These are phyloP conservation scores for Mylabris sibirica DNA, from an alignment of 2,888 invertebrate genomes.

Conservation along the genomic window DNA sequence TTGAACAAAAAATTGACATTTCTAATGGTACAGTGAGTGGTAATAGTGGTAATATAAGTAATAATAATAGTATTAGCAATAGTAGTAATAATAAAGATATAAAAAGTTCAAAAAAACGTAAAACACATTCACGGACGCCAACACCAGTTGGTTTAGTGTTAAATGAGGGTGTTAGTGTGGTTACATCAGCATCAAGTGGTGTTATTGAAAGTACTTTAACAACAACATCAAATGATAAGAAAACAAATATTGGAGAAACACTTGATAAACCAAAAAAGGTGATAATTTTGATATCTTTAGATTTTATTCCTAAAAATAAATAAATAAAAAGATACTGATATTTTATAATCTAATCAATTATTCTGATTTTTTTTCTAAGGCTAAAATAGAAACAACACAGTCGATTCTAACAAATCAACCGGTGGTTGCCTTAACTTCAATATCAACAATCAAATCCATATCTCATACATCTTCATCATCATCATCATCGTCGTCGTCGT, in stretches of 20 bases:
- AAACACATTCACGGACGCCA: conserved; percentile 59
- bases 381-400: conserved; percentile 51
- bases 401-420: conserved; percentile 53
- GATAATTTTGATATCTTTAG: conserved; percentile 24
- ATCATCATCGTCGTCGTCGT: neutral
- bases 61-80: conserved; percentile 33
- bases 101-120: conserved; percentile 58
- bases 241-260: conserved; percentile 40
- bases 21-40: conserved; percentile 25
- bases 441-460: conserved; percentile 48
- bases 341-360: conserved; percentile 21
- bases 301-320: neutral
- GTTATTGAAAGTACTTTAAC: conserved; percentile 33
- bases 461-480: conserved; percentile 38
- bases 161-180: conserved; percentile 36
- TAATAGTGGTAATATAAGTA: conserved; percentile 24
- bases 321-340: conserved; percentile 9
- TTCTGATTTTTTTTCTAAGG: conserved; percentile 35
- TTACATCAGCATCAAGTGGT: conserved; percentile 40
- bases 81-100: conserved; percentile 43
- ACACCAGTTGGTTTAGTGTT: conserved; percentile 55
- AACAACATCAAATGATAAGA: conserved; percentile 36
- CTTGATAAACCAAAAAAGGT: conserved; percentile 52
- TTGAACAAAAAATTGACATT: conserved; percentile 32
- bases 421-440: conserved; percentile 54